These are phyloP conservation scores for Arnoldichthys spilopterus DNA, from an alignment of 2,797 vertebrate genomes.

Conservation along the genomic window DNA sequence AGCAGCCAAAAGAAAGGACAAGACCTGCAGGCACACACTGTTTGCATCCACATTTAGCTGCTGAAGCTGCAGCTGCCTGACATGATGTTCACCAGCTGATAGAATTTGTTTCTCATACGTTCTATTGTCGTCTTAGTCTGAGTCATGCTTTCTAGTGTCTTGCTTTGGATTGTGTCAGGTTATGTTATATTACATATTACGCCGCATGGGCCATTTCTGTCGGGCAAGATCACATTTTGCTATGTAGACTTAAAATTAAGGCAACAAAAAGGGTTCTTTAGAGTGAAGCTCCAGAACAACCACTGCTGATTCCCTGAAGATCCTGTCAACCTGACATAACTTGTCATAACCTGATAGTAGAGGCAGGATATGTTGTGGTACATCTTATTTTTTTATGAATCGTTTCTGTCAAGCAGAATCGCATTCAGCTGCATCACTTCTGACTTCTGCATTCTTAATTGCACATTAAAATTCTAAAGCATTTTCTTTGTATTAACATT, in stretches of 20 bases:
- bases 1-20: conserved; percentile 63
- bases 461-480: no score
- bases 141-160: background rate
- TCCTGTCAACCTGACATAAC: background rate
- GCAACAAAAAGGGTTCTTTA: background rate
- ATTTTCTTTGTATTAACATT: conserved; percentile 35
- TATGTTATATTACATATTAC: background rate
- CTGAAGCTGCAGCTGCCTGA: conserved; percentile 52
- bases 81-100: conserved; percentile 30
- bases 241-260: background rate
- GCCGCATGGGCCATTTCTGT: background rate
- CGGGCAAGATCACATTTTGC: background rate
- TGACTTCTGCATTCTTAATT: conserved; percentile 43
- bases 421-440: background rate
- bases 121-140: conserved; percentile 5
- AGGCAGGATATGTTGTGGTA: background rate
- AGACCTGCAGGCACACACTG: conserved; percentile 60
- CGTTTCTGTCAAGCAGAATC: background rate
- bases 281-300: background rate
- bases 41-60: conserved; percentile 48
- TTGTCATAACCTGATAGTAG: background rate
- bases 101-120: conserved; percentile 34
- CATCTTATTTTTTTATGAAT: background rate
- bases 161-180: background rate
- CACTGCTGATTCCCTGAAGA: background rate